Conservation (phyloP, 2,888 invertebrate species). For the Pseudoips prasinana region DNA sequence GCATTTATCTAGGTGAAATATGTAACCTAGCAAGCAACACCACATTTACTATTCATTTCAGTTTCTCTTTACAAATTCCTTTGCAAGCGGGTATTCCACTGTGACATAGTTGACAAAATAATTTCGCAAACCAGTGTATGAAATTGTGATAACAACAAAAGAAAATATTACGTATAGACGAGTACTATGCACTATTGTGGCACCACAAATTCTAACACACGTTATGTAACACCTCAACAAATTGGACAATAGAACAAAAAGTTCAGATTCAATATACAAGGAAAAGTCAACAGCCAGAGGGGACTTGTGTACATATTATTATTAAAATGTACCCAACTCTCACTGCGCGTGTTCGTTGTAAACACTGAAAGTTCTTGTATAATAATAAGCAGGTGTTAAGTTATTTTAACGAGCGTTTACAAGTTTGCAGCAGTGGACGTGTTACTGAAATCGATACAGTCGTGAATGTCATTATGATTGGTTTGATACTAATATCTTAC, state of each 20-base stretch:
- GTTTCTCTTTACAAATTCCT: slow-evolving; percentile 91
- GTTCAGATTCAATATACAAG: slow-evolving; percentile 12
- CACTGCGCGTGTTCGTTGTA: slow-evolving; percentile 9
- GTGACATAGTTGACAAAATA: slow-evolving; percentile 2
- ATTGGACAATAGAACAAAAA: slow-evolving; percentile 22
- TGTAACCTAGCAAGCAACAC: too few relatives aligned
- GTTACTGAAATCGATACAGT: too few relatives aligned
- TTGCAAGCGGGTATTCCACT: slow-evolving; percentile 88
- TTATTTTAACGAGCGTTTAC: too few relatives aligned
- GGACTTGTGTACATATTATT: slow-evolving; percentile 2
- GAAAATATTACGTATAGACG: slow-evolving; percentile 7
- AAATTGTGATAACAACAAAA: slow-evolving; percentile 5
- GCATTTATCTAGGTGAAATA: too few relatives aligned
- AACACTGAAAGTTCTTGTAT: slow-evolving; percentile 7
- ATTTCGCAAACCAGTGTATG: slow-evolving; percentile 2
- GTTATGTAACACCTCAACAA: slow-evolving; percentile 14
- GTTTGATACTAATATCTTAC: too few relatives aligned
- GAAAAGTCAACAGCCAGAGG: slow-evolving; percentile 2
- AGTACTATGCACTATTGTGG: too few relatives aligned
- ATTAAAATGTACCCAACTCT: slow-evolving; percentile 15
- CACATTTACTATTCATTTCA: too few relatives aligned
- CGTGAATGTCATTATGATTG: too few relatives aligned
- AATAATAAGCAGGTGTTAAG: too few relatives aligned
- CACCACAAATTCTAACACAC: too few relatives aligned
- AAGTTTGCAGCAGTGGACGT: too few relatives aligned